phyloP scores from a whole-genome alignment of 2,888 invertebrate genomes.

The Cenopis cana region DNA sequence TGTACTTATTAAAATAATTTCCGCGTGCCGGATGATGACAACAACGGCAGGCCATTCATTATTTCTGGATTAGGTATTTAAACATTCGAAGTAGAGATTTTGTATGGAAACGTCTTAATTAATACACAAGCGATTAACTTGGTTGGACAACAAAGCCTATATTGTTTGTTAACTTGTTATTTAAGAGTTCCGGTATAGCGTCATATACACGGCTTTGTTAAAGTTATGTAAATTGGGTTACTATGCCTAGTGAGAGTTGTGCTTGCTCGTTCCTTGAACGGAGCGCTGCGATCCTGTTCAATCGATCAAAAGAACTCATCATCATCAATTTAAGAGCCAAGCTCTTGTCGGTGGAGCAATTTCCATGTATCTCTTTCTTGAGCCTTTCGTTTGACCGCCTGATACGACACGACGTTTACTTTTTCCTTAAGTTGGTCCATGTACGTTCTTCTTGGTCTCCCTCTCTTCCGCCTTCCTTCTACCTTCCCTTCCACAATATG shows the following conservation, averaged over 20 bases:
- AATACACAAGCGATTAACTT: background rate
- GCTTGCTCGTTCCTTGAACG: too few relatives aligned
- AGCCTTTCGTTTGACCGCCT: too few relatives aligned
- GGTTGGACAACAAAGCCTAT: constrained; percentile 25
- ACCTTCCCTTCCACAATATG: too few relatives aligned
- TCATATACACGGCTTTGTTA: constrained; percentile 56
- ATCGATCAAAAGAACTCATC: too few relatives aligned
- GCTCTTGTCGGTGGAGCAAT: too few relatives aligned
- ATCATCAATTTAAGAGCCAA: too few relatives aligned
- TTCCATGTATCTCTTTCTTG: too few relatives aligned
- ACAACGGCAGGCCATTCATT: background rate
- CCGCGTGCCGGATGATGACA: background rate
- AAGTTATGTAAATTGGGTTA: constrained; percentile 60
- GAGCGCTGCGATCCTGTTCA: too few relatives aligned
- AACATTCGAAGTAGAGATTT: background rate
- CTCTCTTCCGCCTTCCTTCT: too few relatives aligned
- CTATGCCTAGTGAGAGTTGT: background rate
- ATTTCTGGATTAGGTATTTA: background rate
- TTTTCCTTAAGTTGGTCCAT: too few relatives aligned
- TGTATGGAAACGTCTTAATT: constrained; percentile 8
- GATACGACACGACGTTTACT: too few relatives aligned
- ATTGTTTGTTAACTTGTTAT: constrained; percentile 24
- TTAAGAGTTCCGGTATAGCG: constrained; percentile 24
- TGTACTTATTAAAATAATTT: constrained; percentile 6
- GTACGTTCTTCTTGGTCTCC: too few relatives aligned